Base-by-base conservation (phyloP, 2,113 vertebrate genomes). In the Antechinus stuartii region DNA sequence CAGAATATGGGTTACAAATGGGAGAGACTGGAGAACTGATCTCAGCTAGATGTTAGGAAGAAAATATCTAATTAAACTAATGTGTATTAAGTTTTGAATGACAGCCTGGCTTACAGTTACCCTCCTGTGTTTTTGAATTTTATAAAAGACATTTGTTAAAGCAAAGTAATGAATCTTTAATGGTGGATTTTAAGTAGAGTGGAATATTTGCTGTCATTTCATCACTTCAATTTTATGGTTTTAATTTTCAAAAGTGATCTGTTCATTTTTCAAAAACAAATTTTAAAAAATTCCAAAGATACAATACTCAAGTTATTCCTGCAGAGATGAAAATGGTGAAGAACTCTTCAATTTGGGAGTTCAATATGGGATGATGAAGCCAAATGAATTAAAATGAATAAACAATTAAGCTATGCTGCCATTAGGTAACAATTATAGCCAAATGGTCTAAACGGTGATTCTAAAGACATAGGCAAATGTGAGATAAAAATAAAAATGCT, bases 271-370 rank as follows among this genome's bases (percentile, higher is more conserved):
- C 68, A 84, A 42, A 84, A 84, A 84, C 68, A 84, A 84, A 84
- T 84, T 61, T 61, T n/a, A 8, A 84, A 84, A 84, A 84, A 84
- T n/a, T 76, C 61, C 61, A 84, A n/a, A 84, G n/a, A 84, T 42
- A 6, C 35, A 84, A 84, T 0, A 42, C 16, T 84, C 6, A 0
- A 84, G 68, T 84, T 84, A n/a, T 84, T n/a, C 35, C n/a, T 84
- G 68, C 68, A 84, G 68, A 84, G n/a, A 84, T 84, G 35, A 84
- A 84, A 84, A 84, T 84, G 68, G 68, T 84, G 68, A 84, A 84
- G 19, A 19, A 84, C n/a, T 76, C 61, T 76, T 76, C 61, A 84
- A 16, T 84, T 84, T 16, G 19, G 68, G 68, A n/a, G 35, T 84
- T 84, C 19, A 42, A 6, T 84, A 22, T 84, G 68, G 6, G 68